Evolutionary conservation across 23 tunicate genomes (phyloP), one percentile per base, ranked within the genome.

Genomic region (Halocynthia roretzi): DNA sequence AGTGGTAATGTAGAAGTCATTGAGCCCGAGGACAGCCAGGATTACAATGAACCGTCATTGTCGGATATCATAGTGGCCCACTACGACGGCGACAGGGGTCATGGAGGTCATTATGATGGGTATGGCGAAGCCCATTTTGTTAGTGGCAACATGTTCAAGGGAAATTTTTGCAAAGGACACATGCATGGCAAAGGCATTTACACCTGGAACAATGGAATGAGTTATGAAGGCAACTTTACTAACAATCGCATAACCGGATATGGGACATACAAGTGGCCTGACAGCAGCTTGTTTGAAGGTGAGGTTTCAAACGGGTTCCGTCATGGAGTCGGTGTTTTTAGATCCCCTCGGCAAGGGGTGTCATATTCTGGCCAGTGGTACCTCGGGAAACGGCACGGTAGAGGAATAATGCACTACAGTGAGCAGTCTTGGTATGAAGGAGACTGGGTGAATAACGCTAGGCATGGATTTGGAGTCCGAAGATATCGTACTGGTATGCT

Each of bases 361-460:
- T 92, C 98, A 50, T 92, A 81, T 80, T 85, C 91, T 53, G 98
- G 98, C 9, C 88, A 92, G 76, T 92, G 98, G 98, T 86, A 86
- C 60, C 67, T 86, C n/a, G 92, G 98, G 31, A 92, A 86, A 63
- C 77, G 98, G 51, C 98, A 92, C 80, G 98, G 98, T n/a, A 78
- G 88, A 82, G 98, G 92, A 20, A 92, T 92, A 31, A 92, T 86
- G 91, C 82, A 92, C 65, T 92, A 86, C 74, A 86, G 87, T 56
- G 92, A 92, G 52, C 87, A 92, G 70, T 92, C 98, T 7, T 92
- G 98, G 98, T 92, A 85, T 68, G 92, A 92, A 70, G 98, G 98
- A 6, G 98, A 92, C 57, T 92, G 98, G 98, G 92, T 92, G 9
- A 86, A 92, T 76, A 92, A 92, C 72, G 58, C 84, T 21, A 72